Conservation (phyloP, 2,888 invertebrate species). For the Cheilosia vulpina region DNA sequence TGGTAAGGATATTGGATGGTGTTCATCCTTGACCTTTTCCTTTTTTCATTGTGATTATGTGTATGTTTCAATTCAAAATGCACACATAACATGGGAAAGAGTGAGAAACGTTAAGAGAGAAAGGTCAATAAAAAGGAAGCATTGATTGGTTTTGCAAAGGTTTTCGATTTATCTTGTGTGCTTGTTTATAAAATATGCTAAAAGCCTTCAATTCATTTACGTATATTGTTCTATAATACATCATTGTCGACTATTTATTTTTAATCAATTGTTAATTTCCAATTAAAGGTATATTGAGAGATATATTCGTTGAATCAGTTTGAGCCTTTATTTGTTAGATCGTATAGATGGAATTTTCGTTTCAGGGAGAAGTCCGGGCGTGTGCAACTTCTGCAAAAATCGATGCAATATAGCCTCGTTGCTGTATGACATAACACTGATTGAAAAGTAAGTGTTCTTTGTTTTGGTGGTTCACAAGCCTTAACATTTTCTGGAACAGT, state of each 20-base stretch:
- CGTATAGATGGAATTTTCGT: no score
- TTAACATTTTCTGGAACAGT: no score
- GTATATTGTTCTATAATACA: conserved; percentile 19
- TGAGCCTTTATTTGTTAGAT: no score
- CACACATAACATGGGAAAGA: conserved; percentile 13
- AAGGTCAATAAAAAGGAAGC: conserved; percentile 22
- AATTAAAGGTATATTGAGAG: no score
- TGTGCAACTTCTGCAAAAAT: no score
- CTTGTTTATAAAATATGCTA: background rate
- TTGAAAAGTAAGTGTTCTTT: no score
- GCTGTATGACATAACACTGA: no score
- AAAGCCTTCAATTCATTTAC: conserved; percentile 45
- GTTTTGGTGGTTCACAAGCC: no score
- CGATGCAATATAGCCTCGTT: no score
- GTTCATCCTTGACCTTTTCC: conserved; percentile 71
- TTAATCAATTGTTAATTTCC: no score
- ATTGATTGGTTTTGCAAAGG: conserved; percentile 59
- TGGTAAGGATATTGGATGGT: conserved; percentile 8
- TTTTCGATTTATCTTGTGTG: conserved; percentile 27
- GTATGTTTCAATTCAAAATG: conserved; percentile 61
- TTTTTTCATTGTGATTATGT: conserved; percentile 57
- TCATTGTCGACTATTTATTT: conserved; percentile 35
- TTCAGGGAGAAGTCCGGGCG: no score
- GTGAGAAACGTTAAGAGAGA: background rate
- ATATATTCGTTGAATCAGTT: no score